Evolutionary conservation across 2,797 vertebrate species (phyloP).

Genomic region (Notolepis coatsorum): DNA sequence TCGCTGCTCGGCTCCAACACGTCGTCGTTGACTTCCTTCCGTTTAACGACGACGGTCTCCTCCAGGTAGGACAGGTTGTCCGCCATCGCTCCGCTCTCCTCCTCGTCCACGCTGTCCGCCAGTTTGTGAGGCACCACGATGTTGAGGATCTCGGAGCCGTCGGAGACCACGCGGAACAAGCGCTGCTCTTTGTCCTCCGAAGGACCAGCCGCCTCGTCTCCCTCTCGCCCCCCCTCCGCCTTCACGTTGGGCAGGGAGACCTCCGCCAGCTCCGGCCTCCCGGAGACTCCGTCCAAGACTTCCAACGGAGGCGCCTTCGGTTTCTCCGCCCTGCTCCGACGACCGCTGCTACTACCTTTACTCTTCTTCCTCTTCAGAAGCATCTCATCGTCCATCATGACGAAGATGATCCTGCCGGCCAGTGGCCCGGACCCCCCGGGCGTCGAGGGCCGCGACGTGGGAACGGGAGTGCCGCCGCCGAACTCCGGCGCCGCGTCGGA

Average conservation of each 20-base stretch:
- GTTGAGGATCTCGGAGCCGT: constrained; percentile 94
- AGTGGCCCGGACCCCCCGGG: constrained; percentile 80
- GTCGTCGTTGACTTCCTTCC: constrained; percentile 50
- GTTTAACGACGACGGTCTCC: constrained; percentile 77
- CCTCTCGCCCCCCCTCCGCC: constrained; percentile 37
- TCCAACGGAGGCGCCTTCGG: constrained; percentile 12
- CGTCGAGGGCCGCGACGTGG: constrained; percentile 26
- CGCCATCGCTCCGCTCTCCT: constrained; percentile 87
- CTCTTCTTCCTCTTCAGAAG: constrained; percentile 77
- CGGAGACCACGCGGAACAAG: constrained; percentile 89
- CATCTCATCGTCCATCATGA: constrained; percentile 92
- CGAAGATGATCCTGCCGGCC: constrained; percentile 88
- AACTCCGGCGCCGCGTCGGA: constrained; percentile 84
- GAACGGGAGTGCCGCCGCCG: constrained; percentile 51
- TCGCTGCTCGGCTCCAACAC: constrained; percentile 4
- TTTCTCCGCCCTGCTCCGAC: constrained; percentile 45
- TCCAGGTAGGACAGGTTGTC: constrained; percentile 91
- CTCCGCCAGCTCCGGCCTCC: constrained; percentile 74
- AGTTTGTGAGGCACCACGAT: constrained; percentile 87
- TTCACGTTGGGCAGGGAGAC: constrained; percentile 77
- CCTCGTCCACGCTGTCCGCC: constrained; percentile 88
- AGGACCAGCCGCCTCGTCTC: constrained; percentile 35
- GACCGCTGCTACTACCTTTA: constrained; percentile 44
- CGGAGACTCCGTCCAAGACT: constrained; percentile 53
- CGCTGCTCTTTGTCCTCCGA: constrained; percentile 77